phyloP scores from a whole-genome alignment of 2,797 vertebrate genomes.

The Rousettus madagascariensis region DNA sequence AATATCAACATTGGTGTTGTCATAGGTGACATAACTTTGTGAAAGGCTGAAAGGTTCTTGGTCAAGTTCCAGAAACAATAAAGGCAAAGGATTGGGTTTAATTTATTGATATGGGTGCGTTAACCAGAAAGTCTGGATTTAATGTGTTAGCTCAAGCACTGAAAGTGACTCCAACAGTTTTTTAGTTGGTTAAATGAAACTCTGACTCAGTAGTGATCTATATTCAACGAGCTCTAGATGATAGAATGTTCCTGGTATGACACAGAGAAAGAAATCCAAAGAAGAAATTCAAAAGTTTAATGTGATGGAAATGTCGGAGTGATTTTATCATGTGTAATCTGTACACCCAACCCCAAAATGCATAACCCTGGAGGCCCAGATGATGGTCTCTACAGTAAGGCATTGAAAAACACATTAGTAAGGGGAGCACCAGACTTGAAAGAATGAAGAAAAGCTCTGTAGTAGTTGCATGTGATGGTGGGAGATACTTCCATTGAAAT shows the following conservation, averaged over 20 bases:
- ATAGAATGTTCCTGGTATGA: neutral
- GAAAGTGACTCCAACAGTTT: neutral
- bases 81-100: neutral
- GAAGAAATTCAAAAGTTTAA: neutral
- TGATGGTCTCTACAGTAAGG: neutral
- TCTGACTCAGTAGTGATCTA: neutral
- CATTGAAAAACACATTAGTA: neutral
- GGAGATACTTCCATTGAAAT: neutral
- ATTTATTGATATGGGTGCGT: neutral
- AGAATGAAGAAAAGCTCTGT: neutral
- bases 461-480: neutral
- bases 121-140: conserved; percentile 15
- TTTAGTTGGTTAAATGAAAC: neutral
- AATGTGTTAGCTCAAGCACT: neutral
- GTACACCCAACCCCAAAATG: neutral
- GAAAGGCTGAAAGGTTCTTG: neutral
- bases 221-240: neutral
- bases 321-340: neutral
- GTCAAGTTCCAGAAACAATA: neutral
- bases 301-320: neutral
- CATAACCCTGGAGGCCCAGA: neutral
- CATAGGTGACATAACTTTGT: neutral
- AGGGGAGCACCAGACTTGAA: neutral
- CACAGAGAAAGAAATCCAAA: neutral
- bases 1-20: neutral